Evolutionary conservation across 2,797 vertebrate genomes (phyloP).

Genomic region (Esox lucius): DNA sequence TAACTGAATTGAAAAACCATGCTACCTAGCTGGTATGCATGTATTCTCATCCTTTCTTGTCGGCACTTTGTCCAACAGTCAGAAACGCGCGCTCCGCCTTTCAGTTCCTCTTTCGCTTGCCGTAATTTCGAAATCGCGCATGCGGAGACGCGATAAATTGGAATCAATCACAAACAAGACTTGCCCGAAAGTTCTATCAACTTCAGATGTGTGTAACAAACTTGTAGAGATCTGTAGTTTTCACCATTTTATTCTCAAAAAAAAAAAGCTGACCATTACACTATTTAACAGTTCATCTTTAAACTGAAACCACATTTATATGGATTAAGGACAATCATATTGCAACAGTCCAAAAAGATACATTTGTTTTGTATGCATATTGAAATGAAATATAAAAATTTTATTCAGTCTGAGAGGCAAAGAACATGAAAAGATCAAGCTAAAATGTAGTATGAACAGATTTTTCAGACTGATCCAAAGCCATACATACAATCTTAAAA

Average conservation of each 20-base stretch:
- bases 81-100: constrained; percentile 23
- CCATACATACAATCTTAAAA: neutral
- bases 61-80: constrained; percentile 44
- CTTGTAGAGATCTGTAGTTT: neutral
- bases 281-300: neutral
- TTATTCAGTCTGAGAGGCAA: neutral
- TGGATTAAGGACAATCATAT: neutral
- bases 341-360: neutral
- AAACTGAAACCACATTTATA: neutral
- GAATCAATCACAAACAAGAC: neutral
- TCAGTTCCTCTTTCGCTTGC: constrained; percentile 39
- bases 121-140: constrained; percentile 38
- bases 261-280: neutral
- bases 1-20: neutral
- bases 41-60: constrained; percentile 35
- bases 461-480: neutral
- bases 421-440: neutral
- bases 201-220: neutral
- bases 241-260: neutral
- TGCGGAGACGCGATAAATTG: constrained; percentile 19
- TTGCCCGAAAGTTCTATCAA: neutral
- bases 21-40: constrained; percentile 13
- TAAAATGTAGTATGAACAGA: neutral
- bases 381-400: neutral
- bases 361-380: neutral